Evolutionary conservation across 2,888 invertebrate species (phyloP), one percentile per base, ranked within the genome.

Genomic region (Ethmia dodecea): DNA sequence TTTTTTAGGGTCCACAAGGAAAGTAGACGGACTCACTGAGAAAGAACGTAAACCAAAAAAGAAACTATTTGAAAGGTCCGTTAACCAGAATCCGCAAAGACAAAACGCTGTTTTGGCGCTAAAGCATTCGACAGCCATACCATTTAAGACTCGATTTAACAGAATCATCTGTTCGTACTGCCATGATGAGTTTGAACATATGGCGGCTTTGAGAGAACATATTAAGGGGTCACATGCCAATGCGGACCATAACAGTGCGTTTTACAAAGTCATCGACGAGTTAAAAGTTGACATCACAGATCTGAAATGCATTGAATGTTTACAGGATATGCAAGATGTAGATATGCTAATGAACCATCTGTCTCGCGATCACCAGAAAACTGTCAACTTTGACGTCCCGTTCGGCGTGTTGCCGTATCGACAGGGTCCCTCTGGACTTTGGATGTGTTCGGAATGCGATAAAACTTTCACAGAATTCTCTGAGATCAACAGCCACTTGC

Each of bases 131-230:
- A 74, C 76, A 22, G 83, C 83, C 4, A 76, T 75, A 44, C 83
- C 83, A 4, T 84, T 84, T 70, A 83, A 83, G 54, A 83, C 83
- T 5, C 67, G 83, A 39, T 83, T 84, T 56, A 83, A 83, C 62
- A 70, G 80, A 48, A 81, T 83, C 32, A 60, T 81, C 11, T 84
- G 83, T 45, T 81, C 83, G 0, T 84, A 83, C 49, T 84, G 83
- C 47, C 79, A 81, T 45, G 83, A 83, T 37, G 80, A 83, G 44
- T 79, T 79, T 38, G 74, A 80, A 46, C 71, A 70, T 3, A 81
- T 83, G 76, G 62, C 76, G 5, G 60, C 71, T 3, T 55, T 84
- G 33, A 66, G 83, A 24, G 67, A 66, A n/a, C 83, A 84, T 42
- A 66, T 83, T 33, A 76, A 73, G 49, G 41, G 56, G 0, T 67